phyloP scores from a whole-genome alignment of 2,888 invertebrate genomes.

The Papilio elwesi region DNA sequence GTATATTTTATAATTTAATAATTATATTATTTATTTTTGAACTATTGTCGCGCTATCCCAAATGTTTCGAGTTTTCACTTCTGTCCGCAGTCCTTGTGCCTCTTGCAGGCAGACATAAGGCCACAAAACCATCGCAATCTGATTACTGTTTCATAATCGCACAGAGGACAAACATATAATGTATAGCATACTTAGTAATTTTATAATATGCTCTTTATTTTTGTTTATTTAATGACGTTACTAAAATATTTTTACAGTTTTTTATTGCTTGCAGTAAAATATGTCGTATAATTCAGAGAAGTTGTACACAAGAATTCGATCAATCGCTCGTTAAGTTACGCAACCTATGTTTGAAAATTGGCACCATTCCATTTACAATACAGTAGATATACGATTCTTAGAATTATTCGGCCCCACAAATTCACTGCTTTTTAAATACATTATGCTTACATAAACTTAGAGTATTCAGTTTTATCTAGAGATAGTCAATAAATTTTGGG shows the following conservation, averaged over 20 bases:
- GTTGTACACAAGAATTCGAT: not conserved
- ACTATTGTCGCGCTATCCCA: too few species aligned
- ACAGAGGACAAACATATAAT: not conserved
- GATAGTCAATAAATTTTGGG: not conserved
- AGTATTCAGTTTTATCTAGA: conserved; percentile 4
- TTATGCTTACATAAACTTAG: not conserved
- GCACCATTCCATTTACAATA: conserved; percentile 35
- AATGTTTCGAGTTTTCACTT: too few species aligned
- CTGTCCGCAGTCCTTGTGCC: too few species aligned
- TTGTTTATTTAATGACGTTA: not conserved
- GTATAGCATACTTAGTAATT: not conserved
- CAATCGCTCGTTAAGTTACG: conserved; percentile 17
- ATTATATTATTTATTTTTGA: too few species aligned
- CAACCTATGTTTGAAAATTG: conserved; percentile 30
- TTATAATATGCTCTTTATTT: not conserved
- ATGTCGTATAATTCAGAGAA: conserved; percentile 18
- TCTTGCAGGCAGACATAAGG: too few species aligned
- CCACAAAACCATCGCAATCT: too few species aligned
- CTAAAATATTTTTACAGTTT: not conserved
- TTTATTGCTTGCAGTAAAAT: conserved; percentile 7
- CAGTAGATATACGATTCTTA: conserved; percentile 16
- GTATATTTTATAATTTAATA: too few species aligned
- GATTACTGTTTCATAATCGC: too few species aligned
- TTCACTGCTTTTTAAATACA: conserved; percentile 12
- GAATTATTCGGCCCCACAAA: conserved; percentile 2